Conservation (phyloP, 1,140 invertebrate species). For the Aphidius ervi region DNA sequence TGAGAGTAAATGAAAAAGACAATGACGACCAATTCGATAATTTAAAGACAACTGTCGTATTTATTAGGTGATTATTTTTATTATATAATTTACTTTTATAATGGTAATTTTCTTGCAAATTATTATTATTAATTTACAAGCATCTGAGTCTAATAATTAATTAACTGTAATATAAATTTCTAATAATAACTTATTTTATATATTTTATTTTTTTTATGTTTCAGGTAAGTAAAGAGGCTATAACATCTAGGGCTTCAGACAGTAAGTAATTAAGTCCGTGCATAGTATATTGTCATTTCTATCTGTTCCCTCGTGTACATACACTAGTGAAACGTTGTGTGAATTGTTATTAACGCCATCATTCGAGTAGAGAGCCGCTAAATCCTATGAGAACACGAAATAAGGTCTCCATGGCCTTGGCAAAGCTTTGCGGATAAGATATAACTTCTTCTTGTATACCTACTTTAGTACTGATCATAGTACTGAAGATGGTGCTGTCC, state of each 20-base stretch:
- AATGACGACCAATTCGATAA: too few species aligned
- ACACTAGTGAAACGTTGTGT: slow-evolving; percentile 10
- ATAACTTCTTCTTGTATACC: background rate
- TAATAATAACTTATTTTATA: slow-evolving; percentile 28
- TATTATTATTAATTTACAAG: too few species aligned
- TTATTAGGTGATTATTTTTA: too few species aligned
- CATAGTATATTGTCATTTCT: slow-evolving; percentile 10
- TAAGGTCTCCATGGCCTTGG: slow-evolving; percentile 13
- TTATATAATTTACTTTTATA: too few species aligned
- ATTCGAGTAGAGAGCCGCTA: slow-evolving; percentile 30
- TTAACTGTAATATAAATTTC: background rate
- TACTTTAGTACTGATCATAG: too few species aligned
- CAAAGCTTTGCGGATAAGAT: slow-evolving; percentile 17
- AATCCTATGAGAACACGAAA: slow-evolving; percentile 23
- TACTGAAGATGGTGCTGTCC: too few species aligned
- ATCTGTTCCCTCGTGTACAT: slow-evolving; percentile 3
- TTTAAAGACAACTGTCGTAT: too few species aligned
- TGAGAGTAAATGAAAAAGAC: too few species aligned
- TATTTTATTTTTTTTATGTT: slow-evolving; percentile 28
- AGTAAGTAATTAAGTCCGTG: slow-evolving; percentile 35
- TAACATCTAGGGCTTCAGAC: slow-evolving; percentile 25
- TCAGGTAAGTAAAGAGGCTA: slow-evolving; percentile 33
- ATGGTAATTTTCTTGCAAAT: too few species aligned
- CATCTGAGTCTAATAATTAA: background rate
- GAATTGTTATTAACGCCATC: slow-evolving; percentile 33